A percentile compares a stretch with the other conserved stretches of the same genome.
phyloP scores from a whole-genome alignment of 2,888 invertebrate species.

The Agrotis ipsilon region DNA sequence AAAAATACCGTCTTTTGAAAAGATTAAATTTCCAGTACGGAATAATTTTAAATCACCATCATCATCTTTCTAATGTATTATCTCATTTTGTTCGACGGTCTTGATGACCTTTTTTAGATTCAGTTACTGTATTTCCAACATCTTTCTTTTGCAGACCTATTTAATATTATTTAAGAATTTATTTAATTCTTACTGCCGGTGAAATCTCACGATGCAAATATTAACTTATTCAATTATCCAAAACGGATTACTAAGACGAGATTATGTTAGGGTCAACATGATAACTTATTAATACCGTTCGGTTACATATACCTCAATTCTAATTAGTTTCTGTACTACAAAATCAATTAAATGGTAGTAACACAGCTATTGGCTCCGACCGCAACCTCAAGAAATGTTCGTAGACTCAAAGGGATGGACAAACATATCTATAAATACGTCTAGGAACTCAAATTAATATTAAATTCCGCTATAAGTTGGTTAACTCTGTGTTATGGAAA shows the following conservation, averaged over 20 bases:
- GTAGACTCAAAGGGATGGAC: conserved; percentile 81
- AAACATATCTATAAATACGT: conserved; percentile 68
- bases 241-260: conserved; percentile 77
- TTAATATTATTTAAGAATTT: neutral
- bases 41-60: no score
- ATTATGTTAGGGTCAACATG: conserved; percentile 80
- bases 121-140: neutral
- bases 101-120: no score
- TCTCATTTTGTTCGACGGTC: no score
- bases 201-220: conserved; percentile 56
- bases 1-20: no score
- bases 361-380: conserved; percentile 79
- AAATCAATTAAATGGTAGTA: conserved; percentile 89
- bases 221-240: conserved; percentile 77
- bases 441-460: conserved; percentile 71
- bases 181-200: neutral
- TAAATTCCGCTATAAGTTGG: conserved; percentile 67
- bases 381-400: conserved; percentile 85
- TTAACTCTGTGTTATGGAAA: conserved; percentile 44
- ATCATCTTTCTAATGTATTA: no score
- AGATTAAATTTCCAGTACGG: no score
- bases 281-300: conserved; percentile 86
- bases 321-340: conserved; percentile 89
- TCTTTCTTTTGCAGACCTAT: neutral
- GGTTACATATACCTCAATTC: conserved; percentile 88